phyloP scores from a whole-genome alignment of 2,888 invertebrate genomes.

The Lordiphosa andalusiaca region DNA sequence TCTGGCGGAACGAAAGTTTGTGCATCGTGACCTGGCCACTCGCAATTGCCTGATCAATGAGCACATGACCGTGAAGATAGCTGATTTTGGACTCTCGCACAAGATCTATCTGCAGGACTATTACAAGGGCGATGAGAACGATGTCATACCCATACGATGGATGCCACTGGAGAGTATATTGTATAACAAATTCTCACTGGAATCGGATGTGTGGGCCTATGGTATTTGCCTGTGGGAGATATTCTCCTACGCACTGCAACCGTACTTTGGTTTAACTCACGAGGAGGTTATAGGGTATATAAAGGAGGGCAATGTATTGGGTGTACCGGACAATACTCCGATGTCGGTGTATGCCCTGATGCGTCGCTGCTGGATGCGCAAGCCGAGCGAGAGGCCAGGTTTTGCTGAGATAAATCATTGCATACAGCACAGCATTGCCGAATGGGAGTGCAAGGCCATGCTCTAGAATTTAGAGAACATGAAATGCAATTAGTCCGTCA shows the following conservation, averaged over 20 bases:
- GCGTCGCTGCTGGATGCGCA: conserved; percentile 95
- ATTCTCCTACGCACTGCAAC: conserved; percentile 96
- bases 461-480: conserved; percentile 49
- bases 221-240: conserved; percentile 98
- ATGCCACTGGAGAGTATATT: conserved; percentile 98
- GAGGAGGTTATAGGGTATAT: conserved; percentile 97
- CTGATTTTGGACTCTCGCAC: conserved; percentile 97
- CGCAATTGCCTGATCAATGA: conserved; percentile 97
- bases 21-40: conserved; percentile 96
- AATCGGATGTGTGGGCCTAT: conserved; percentile 98
- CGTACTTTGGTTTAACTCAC: conserved; percentile 98
- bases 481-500: conserved; percentile 37
- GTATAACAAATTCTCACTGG: conserved; percentile 96
- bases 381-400: conserved; percentile 91
- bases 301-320: conserved; percentile 94
- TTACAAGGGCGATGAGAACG: conserved; percentile 96
- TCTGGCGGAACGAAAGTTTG: conserved; percentile 95
- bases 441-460: conserved; percentile 79
- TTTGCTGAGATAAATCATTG: conserved; percentile 91
- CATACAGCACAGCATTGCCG: conserved; percentile 84
- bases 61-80: conserved; percentile 96
- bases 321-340: conserved; percentile 94
- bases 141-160: conserved; percentile 98
- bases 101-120: conserved; percentile 97
- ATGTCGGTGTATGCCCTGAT: conserved; percentile 93